Base-by-base conservation (phyloP, 35 echinoderm and acorn worm species). In the Chiridota heheva region DNA sequence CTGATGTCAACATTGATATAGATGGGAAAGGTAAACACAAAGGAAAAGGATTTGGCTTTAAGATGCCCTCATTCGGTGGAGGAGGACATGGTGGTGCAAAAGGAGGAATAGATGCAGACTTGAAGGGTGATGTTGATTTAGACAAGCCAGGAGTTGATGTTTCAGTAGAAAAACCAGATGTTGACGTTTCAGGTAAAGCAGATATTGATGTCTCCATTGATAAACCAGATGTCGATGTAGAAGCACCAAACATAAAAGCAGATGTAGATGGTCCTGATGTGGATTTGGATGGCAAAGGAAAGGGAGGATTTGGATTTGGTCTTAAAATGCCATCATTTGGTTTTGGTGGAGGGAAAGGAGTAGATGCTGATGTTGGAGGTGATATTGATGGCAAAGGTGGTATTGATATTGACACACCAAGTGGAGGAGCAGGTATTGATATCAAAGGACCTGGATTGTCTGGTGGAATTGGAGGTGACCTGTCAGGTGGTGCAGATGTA, bases 201-300 rank as follows among this genome's bases (percentile, higher is more conserved):
- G 86, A 70, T 58, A 71, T 59, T 49, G 47, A 37, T 40, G 34
- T 39, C 58, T 57, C 75, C 38, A 39, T 78, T 40, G n/a, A 58
- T 6, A 78, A 72, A 43, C 58, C 69, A 44, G 90, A 88, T 66
- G 69, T 58, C 28, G 79, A 90, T 75, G 42, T 90, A 20, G 81
- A 72, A 7, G 27, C 67, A 7, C 39, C 68, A 42, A 78, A 40
- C 51, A 55, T 39, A 43, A 53, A 72, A 39, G 82, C 48, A 22
- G 81, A 84, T 84, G 68, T 84, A 12, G 67, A 70, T 59, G 51
- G 67, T 78, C 81, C 69, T 31, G 81, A 91, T 72, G 45, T 86
- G 13, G 82, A 85, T 80, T n/a, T 64, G 36, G 82, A 88, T 81
- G 18, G 83, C 33, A 88, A 90, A 82, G 86, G 77, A 57, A 78